A percentile compares a stretch with the other conserved stretches of the same genome.
Conservation (phyloP, 37 sponge, comb jelly and placozoan genomes). For the Diacarnus erythraeanus region DNA sequence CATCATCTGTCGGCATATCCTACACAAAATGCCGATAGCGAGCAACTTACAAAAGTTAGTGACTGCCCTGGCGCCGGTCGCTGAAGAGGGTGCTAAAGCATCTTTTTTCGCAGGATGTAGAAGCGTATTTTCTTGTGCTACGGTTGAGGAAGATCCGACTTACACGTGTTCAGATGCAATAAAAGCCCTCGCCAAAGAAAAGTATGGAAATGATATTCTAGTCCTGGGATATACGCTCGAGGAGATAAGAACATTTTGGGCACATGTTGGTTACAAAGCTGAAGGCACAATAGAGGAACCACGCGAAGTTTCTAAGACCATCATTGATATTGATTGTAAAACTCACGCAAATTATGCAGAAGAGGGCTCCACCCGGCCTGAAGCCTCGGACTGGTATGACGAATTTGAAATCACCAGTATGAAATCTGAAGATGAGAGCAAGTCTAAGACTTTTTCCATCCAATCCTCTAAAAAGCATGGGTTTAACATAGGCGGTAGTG, state of each 20-base stretch:
- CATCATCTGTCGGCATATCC: too few relatives aligned
- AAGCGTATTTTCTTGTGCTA: too few relatives aligned
- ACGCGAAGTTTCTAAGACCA: neutral
- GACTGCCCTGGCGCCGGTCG: too few relatives aligned
- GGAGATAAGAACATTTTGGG: neutral
- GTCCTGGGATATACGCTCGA: neutral
- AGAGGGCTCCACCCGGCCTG: neutral
- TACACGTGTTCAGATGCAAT: neutral
- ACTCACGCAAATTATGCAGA: neutral
- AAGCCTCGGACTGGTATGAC: neutral
- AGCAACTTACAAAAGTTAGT: too few relatives aligned
- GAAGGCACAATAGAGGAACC: neutral
- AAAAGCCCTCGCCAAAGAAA: neutral
- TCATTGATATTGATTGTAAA: neutral
- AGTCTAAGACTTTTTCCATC: neutral
- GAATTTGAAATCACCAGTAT: constrained; percentile 4
- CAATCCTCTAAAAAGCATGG: neutral
- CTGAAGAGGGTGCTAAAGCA: too few relatives aligned
- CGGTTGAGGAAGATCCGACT: too few relatives aligned
- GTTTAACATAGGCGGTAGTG: neutral
- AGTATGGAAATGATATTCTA: neutral
- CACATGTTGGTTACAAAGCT: neutral
- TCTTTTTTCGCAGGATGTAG: too few relatives aligned
- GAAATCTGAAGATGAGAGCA: neutral
- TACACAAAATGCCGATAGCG: too few relatives aligned